These are phyloP conservation scores for Asarcornis scutulata DNA, from an alignment of 2,113 vertebrate genomes.

Conservation along the genomic window DNA sequence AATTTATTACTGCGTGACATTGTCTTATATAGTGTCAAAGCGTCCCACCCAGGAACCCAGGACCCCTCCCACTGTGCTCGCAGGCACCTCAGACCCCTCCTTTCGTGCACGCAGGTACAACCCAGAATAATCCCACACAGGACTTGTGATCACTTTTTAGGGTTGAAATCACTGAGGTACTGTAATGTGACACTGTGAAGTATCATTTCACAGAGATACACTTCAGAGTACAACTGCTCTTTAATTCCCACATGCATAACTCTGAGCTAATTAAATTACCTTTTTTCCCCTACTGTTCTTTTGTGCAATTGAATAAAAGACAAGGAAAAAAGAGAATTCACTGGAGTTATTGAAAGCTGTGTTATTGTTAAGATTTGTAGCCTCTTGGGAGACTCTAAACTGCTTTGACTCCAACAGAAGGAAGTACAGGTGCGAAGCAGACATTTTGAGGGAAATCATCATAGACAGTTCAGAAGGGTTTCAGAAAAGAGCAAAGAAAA, in stretches of 20 bases:
- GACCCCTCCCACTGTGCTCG: too few species aligned
- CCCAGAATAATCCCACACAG: too few species aligned
- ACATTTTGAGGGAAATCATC: background rate
- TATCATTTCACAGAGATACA: background rate
- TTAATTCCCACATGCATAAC: background rate
- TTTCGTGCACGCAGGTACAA: too few species aligned
- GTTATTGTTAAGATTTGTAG: background rate
- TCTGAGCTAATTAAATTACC: background rate
- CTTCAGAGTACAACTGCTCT: background rate
- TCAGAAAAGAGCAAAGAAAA: background rate
- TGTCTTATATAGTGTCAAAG: too few species aligned
- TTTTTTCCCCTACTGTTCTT: background rate
- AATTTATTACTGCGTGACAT: too few species aligned
- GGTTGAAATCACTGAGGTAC: background rate
- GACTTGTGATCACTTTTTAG: background rate
- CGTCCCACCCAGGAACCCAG: too few species aligned
- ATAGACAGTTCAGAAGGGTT: background rate
- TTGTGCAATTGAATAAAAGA: background rate
- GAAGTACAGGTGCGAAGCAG: background rate
- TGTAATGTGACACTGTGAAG: fast-evolving
- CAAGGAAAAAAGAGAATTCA: background rate
- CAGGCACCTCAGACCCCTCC: too few species aligned
- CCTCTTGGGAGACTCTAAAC: background rate
- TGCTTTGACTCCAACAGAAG: background rate
- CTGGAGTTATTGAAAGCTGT: background rate